A percentile compares a stretch with the other conserved stretches of the same genome.
phyloP scores from a whole-genome alignment of 2,888 invertebrate species.

The Autographa gamma region DNA sequence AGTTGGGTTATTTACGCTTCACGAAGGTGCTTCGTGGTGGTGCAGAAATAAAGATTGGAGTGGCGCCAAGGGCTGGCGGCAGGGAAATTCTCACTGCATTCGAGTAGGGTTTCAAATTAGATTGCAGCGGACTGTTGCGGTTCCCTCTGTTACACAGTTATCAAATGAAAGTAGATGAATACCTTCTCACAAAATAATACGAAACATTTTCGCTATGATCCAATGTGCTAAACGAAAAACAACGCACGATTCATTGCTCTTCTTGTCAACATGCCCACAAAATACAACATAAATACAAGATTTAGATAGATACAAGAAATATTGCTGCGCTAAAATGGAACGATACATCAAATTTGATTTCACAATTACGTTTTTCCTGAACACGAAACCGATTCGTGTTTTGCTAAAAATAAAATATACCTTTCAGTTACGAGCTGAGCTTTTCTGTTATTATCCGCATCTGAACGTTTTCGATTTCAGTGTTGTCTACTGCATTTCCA shows the following conservation, averaged over 20 bases:
- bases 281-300: conserved; percentile 3
- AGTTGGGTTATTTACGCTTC: conserved; percentile 72
- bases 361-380: conserved; percentile 27
- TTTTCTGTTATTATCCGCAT: conserved; percentile 60
- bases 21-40: conserved; percentile 68
- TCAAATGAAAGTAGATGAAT: conserved; percentile 55
- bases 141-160: conserved; percentile 48
- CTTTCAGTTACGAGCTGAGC: conserved; percentile 50
- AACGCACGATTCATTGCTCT: conserved; percentile 18
- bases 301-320: conserved; percentile 12
- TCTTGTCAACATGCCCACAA: conserved; percentile 11
- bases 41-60: conserved; percentile 77
- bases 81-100: conserved; percentile 70
- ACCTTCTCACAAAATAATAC: conserved; percentile 38
- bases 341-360: conserved; percentile 35
- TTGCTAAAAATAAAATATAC: conserved; percentile 45
- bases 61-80: conserved; percentile 68
- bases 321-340: conserved; percentile 23
- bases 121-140: conserved; percentile 62
- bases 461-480: conserved; percentile 62
- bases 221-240: conserved; percentile 29
- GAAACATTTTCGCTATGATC: conserved; percentile 38
- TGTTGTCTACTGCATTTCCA: conserved; percentile 65
- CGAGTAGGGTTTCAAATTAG: conserved; percentile 72
- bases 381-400: conserved; percentile 47